Base-by-base conservation (phyloP, 92 coral and sea anemone species). In the Phenganax marumi region DNA sequence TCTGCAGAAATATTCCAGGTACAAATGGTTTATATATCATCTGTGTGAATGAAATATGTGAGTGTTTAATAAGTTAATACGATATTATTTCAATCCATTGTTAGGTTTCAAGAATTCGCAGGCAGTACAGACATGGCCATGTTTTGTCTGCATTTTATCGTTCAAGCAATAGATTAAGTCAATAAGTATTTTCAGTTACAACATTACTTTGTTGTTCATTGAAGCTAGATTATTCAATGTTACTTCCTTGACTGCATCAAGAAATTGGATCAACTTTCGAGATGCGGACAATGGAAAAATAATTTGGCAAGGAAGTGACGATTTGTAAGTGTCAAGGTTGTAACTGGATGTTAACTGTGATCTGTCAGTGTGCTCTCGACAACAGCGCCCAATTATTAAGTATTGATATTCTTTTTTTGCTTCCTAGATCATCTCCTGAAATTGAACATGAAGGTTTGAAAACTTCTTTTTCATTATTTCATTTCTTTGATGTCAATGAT, bases 261-360 rank as follows among this genome's bases (percentile, higher is more conserved):
- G 99, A 86, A 96, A 96, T 70, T 96, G 99, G 99, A 96, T 96
- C 90, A 96, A 96, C 69, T 87, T 96, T 13, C 80, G 99, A 68
- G 99, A 96, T 86, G 99, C 99, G 24, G 99, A 96, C 17, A 91
- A 84, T 85, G 99, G 99, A 12, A 96, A 91, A 86, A 87, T 96
- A 52, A 86, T 96, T 2, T 96, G 99, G 99, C 99, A 96, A 85
- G 99, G 99, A 71, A 96, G 99, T 86, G 99, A 96, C 69, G 99
- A 96, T 73, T 70, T 96, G 99, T 96, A 87, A 92, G 99, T 90
- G 73, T 18, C 18, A 22, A 11, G 3, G 22, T 75, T n/a, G 51
- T 80, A 11, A 2, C 19, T 68, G 23, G 23, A 8, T 16, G 6
- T 7, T 8, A 21, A 8, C 65, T 58, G 65, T 58, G 21, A 54